A percentile compares a stretch with the other conserved stretches of the same genome.
phyloP scores from a whole-genome alignment of 1,140 invertebrate species.

The Drosophila dunni region DNA sequence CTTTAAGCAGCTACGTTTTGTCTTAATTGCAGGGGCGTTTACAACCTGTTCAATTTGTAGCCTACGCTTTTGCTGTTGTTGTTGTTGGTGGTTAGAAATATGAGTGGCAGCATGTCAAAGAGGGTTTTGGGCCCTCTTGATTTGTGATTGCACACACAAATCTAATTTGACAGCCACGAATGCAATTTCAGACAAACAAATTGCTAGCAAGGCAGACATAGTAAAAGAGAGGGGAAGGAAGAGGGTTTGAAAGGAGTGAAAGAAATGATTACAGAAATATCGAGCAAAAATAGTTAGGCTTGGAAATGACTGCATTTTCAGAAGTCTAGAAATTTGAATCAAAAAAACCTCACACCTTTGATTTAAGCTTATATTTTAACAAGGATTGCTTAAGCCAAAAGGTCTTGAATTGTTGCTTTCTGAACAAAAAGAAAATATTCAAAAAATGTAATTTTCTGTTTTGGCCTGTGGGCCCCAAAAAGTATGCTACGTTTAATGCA shows the following conservation, averaged over 20 bases:
- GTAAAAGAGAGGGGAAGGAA: not conserved
- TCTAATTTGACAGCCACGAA: slow-evolving; percentile 63
- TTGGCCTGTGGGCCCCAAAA: no score
- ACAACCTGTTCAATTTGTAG: slow-evolving; percentile 27
- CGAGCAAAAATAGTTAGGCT: not conserved
- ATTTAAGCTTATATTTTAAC: no score
- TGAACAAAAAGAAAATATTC: no score
- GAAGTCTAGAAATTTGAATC: no score
- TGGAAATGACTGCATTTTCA: no score
- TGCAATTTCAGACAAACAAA: slow-evolving; percentile 64
- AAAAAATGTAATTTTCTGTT: no score
- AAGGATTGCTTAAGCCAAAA: no score
- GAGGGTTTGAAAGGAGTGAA: not conserved
- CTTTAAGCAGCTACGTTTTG: slow-evolving; percentile 57
- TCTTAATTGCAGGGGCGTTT: slow-evolving; percentile 59
- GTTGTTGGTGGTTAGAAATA: slow-evolving; percentile 6
- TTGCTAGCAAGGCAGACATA: slow-evolving; percentile 5
- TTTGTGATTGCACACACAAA: slow-evolving; percentile 20
- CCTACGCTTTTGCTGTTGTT: slow-evolving; percentile 1
- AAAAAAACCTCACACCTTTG: no score
- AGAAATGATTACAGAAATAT: no score
- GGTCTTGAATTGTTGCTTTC: no score
- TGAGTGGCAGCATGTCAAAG: slow-evolving; percentile 7
- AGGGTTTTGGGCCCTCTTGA: not conserved
- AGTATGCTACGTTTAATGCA: no score